phyloP scores from a whole-genome alignment of 2,113 vertebrate genomes.

The Phalacrocorax brasilianus region DNA sequence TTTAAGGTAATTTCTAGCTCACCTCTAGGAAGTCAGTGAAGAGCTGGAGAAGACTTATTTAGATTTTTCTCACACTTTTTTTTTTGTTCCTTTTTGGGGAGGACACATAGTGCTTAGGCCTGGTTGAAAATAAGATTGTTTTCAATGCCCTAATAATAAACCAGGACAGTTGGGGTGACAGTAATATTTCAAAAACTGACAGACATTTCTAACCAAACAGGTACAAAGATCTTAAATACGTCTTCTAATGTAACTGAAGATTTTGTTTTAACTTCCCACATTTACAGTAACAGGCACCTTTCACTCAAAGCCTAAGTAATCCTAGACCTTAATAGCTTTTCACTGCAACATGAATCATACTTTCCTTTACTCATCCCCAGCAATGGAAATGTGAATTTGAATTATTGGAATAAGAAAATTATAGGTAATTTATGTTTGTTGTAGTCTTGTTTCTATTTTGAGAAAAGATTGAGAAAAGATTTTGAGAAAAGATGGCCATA shows the following conservation, averaged over 20 bases:
- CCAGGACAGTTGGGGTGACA: not conserved
- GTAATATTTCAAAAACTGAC: not conserved
- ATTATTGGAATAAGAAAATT: constrained; percentile 69
- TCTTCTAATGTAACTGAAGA: not conserved
- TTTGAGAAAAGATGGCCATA: constrained; percentile 55
- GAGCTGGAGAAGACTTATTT: not conserved
- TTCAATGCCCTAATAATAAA: not conserved
- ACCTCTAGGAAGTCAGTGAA: not conserved
- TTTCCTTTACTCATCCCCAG: constrained; percentile 30
- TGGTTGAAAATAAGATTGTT: not conserved
- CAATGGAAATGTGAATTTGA: constrained; percentile 54
- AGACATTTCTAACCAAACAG: not conserved
- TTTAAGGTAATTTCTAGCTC: not conserved
- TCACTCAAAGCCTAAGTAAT: constrained; percentile 49
- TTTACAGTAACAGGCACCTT: constrained; percentile 46
- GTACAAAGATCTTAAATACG: not conserved
- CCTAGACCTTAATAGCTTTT: constrained; percentile 33
- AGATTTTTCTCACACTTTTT: not conserved
- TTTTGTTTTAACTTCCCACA: constrained; percentile 11
- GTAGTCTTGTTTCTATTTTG: constrained; percentile 57
- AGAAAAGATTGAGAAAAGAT: constrained; percentile 29
- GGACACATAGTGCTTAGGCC: not conserved
- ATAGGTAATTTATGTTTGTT: constrained; percentile 68
- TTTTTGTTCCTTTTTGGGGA: not conserved
- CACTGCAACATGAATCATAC: constrained; percentile 18